Conservation (phyloP, 2,888 invertebrate species). For the Gandaritis pyraliata region DNA sequence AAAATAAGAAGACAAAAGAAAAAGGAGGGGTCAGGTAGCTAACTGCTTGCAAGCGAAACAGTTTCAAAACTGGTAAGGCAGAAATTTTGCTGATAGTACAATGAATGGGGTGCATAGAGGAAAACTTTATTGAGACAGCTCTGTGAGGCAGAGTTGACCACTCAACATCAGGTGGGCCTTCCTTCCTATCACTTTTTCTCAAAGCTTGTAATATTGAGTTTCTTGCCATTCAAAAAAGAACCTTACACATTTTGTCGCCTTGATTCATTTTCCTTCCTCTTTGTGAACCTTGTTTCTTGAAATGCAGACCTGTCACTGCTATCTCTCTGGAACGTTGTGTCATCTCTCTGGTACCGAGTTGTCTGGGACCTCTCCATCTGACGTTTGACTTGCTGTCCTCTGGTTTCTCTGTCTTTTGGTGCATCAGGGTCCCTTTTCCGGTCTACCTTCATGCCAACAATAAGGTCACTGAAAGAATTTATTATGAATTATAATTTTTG, state of each 20-base stretch:
- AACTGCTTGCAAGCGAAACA: too few species aligned
- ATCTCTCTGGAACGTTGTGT: not conserved
- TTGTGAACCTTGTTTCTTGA: constrained; percentile 54
- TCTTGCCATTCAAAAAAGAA: not conserved
- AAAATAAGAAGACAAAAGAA: too few species aligned
- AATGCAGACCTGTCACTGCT: constrained; percentile 21
- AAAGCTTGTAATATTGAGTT: too few species aligned
- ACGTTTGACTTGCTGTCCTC: constrained; percentile 83
- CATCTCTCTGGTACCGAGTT: not conserved
- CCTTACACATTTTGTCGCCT: constrained; percentile 32
- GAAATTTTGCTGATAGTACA: too few species aligned
- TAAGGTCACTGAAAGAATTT: constrained; percentile 84
- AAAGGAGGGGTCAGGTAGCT: too few species aligned
- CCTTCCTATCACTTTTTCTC: too few species aligned
- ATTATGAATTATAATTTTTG: not conserved
- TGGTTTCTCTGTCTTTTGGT: constrained; percentile 54
- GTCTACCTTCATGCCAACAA: constrained; percentile 92
- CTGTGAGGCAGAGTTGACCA: too few species aligned
- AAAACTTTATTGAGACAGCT: too few species aligned
- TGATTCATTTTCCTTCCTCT: constrained; percentile 45
- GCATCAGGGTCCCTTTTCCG: constrained; percentile 71
- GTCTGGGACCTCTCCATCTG: constrained; percentile 60
- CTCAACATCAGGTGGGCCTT: too few species aligned
- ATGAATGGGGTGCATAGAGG: too few species aligned
- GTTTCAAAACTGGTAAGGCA: too few species aligned